Base-by-base conservation (phyloP, 2,113 vertebrate genomes). In the Bubo blakistoni region DNA sequence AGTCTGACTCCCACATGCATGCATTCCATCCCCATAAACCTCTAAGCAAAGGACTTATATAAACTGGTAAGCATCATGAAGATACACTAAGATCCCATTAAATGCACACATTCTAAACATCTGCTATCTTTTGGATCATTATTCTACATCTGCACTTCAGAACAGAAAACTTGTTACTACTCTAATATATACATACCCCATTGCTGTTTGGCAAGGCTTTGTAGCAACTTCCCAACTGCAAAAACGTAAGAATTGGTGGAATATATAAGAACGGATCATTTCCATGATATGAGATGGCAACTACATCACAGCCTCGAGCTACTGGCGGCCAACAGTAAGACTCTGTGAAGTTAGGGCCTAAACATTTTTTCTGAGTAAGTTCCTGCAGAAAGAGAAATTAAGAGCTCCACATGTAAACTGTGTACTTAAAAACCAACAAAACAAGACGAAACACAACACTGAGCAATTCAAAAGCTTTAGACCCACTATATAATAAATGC, bases 281-380 rank as follows among this genome's bases (percentile, higher is more conserved):
- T n/a, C 98, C 98, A 38, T 81, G 69, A 15, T 96, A 94, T 3
- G 98, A 98, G 83, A 99, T 92, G 42, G 99, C 91, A 26, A 99
- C 16, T 1, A 98, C 98, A 73, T 99, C 98, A 94, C 87, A 98
- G 65, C 99, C 99, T 70, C 93, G 96, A 5, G 98, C 98, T 89
- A 99, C 95, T 13, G 98, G 94, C 1, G 99, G 98, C 99, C 99
- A 99, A 59, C 98, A 98, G 97, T 99, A 98, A 19, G 98, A 95
- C 40, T 99, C 98, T 0, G 98, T 96, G 26, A 98, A 95, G 83
- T 91, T 98, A 21, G 98, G 98, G 18, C 95, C 87, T 18, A 20
- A 34, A 86, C 97, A 97, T 7, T 96, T 97, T 55, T 92, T 98
- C 92, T 49, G 93, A 42, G 58, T 70, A 94, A 99, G 97, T 76